phyloP scores from a whole-genome alignment of 2,888 invertebrate species.

The Stenolophus ochropezus region DNA sequence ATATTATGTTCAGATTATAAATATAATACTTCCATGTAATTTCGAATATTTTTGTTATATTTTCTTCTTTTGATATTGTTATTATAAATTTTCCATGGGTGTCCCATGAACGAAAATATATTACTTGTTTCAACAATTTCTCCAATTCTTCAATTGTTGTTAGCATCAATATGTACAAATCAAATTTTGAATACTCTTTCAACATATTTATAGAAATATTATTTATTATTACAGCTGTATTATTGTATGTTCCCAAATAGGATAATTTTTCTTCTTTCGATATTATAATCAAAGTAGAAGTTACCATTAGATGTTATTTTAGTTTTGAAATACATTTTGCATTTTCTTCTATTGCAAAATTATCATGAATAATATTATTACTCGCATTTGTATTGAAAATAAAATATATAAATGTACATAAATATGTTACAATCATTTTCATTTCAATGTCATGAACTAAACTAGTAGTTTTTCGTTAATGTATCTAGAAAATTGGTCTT shows the following conservation, averaged over 20 bases:
- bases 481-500: too few relatives aligned
- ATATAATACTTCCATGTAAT: conserved; percentile 7
- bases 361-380: neutral
- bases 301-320: neutral
- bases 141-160: neutral
- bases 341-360: neutral
- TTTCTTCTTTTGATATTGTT: neutral
- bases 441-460: too few relatives aligned
- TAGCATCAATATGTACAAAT: neutral
- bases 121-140: neutral
- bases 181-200: neutral
- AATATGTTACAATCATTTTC: neutral
- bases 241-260: neutral
- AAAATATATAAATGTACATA: neutral
- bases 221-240: neutral
- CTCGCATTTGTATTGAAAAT: neutral
- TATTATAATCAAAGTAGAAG: neutral
- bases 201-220: neutral
- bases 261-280: neutral
- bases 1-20: neutral
- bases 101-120: conserved; percentile 5
- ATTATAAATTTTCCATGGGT: conserved; percentile 21
- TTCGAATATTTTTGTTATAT: conserved; percentile 33
- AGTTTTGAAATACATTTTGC: neutral
- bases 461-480: too few relatives aligned